phyloP scores from a whole-genome alignment of 2,888 invertebrate genomes.

The Epinotia nisella region DNA sequence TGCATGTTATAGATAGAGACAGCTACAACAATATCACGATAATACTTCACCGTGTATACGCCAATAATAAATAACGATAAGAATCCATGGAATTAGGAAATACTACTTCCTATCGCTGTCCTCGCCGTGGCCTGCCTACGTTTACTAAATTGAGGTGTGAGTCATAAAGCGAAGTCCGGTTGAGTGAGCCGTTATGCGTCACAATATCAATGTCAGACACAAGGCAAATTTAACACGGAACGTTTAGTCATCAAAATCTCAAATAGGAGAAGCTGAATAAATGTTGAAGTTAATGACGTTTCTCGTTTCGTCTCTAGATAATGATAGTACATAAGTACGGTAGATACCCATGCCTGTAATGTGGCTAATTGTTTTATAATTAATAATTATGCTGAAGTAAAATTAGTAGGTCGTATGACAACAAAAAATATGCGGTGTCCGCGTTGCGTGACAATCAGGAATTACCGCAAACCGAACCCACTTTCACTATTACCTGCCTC shows the following conservation, averaged over 20 bases:
- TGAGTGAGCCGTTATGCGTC: slow-evolving; percentile 11
- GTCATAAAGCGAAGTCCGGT: slow-evolving; percentile 32
- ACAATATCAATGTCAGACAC: slow-evolving; percentile 41
- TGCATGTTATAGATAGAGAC: too few relatives aligned
- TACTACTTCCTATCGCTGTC: too few relatives aligned
- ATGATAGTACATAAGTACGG: not conserved
- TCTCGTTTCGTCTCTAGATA: not conserved
- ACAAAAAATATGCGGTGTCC: slow-evolving; percentile 36
- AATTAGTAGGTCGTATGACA: slow-evolving; percentile 15
- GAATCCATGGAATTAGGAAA: too few relatives aligned
- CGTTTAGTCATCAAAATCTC: slow-evolving; percentile 9
- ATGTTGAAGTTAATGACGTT: not conserved
- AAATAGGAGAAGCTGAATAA: slow-evolving; percentile 5
- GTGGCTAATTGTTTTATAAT: not conserved
- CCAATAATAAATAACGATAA: too few relatives aligned
- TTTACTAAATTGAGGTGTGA: slow-evolving; percentile 33
- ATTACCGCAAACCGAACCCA: slow-evolving; percentile 11
- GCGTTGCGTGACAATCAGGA: slow-evolving; percentile 45
- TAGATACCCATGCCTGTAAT: not conserved
- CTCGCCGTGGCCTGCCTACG: not conserved
- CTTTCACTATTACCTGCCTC: slow-evolving; percentile 46
- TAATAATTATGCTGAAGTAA: not conserved
- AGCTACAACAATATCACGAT: too few relatives aligned
- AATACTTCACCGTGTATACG: too few relatives aligned
- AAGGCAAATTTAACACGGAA: slow-evolving; percentile 16